phyloP scores from a whole-genome alignment of 2,888 invertebrate species.

The Coremacera marginata region DNA sequence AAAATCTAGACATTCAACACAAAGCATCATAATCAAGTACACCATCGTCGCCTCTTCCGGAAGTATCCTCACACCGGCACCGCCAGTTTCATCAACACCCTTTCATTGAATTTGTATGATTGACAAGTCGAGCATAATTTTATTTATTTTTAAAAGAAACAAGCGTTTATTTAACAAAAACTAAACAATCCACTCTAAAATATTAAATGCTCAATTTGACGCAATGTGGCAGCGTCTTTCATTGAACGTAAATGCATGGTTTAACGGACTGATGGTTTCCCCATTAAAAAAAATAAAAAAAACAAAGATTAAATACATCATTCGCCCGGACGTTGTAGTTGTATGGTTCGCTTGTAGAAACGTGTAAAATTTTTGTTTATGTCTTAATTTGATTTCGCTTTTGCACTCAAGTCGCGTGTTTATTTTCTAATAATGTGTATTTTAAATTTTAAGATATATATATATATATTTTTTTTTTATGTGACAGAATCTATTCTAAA shows the following conservation, averaged over 20 bases:
- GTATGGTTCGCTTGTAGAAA: neutral
- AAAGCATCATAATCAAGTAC: neutral
- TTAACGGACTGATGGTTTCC: neutral
- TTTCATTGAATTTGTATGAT: constrained; percentile 8
- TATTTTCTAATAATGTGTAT: constrained; percentile 2
- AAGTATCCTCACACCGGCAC: neutral
- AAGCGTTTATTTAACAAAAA: constrained; percentile 20
- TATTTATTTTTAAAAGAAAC: constrained; percentile 29
- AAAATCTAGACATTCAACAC: neutral
- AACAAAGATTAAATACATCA: too few relatives aligned
- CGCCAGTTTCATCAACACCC: neutral
- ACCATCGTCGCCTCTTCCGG: neutral
- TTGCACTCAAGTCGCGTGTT: constrained; percentile 16
- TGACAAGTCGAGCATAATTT: constrained; percentile 37
- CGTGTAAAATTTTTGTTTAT: neutral
- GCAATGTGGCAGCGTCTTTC: neutral
- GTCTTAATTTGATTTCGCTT: neutral
- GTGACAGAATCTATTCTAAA: constrained; percentile 15
- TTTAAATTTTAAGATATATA: constrained; percentile 4
- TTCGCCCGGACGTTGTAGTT: too few relatives aligned
- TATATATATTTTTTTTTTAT: neutral
- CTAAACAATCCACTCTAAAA: constrained; percentile 30
- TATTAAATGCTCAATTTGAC: constrained; percentile 32
- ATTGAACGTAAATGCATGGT: neutral
- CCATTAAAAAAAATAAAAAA: too few relatives aligned